A percentile compares a stretch with the other conserved stretches of the same genome.
Evolutionary conservation across 2,113 vertebrate species (phyloP).

Genomic region (Prinia subflava): DNA sequence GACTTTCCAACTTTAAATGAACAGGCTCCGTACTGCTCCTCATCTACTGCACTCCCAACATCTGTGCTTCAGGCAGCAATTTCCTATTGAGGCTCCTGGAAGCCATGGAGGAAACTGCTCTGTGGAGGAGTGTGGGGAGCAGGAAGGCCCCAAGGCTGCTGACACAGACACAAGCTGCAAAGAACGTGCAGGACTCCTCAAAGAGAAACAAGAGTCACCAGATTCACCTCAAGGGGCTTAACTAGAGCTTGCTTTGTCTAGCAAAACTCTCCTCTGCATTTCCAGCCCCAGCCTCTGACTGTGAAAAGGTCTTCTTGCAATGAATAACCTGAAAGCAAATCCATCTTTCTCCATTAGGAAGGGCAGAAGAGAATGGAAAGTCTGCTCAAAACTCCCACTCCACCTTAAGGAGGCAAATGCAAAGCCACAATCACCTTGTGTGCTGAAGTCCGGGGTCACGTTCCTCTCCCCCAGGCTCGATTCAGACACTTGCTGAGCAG

Average conservation of each 20-base stretch:
- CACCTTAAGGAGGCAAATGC: neutral
- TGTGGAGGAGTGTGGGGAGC: neutral
- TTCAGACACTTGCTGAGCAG: constrained; percentile 78
- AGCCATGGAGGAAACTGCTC: neutral
- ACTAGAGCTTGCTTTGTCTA: neutral
- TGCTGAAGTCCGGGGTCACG: constrained; percentile 76
- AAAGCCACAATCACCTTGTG: constrained; percentile 77
- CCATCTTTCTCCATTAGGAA: neutral
- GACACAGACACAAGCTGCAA: neutral
- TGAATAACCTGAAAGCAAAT: neutral
- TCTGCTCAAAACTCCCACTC: neutral
- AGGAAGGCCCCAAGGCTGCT: neutral
- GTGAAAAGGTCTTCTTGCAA: neutral
- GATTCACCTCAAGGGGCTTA: neutral
- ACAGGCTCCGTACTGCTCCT: neutral
- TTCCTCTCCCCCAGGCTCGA: constrained; percentile 81
- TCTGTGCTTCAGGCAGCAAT: neutral
- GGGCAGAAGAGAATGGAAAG: neutral
- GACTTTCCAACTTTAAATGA: neutral
- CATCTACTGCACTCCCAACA: neutral
- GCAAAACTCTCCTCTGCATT: neutral
- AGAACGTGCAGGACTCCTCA: neutral
- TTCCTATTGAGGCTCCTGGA: neutral
- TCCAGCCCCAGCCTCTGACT: neutral
- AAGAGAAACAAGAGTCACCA: accelerated